These are phyloP conservation scores for Meteorus cinctellus DNA, from an alignment of 2,888 invertebrate genomes.

Conservation along the genomic window DNA sequence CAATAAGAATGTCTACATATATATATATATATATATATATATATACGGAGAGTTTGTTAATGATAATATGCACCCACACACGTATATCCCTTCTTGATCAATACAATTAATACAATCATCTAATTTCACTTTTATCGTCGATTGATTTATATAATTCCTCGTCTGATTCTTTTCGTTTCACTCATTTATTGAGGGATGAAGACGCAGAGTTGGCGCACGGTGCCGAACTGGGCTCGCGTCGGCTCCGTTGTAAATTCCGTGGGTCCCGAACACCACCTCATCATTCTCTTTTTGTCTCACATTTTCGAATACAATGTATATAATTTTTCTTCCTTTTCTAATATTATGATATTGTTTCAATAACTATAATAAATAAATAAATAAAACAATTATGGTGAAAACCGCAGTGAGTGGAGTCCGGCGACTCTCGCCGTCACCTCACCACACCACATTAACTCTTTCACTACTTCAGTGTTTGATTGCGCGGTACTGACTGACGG, in stretches of 20 bases:
- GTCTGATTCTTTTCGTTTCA: not conserved
- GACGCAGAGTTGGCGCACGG: slow-evolving; percentile 8
- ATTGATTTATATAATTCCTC: not conserved
- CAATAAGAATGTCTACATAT: too few species aligned
- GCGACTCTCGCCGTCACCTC: slow-evolving; percentile 14
- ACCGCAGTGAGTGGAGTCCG: slow-evolving; percentile 6
- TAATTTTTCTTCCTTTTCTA: not conserved
- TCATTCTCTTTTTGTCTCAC: slow-evolving; percentile 19
- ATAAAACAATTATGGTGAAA: not conserved
- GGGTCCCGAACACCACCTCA: slow-evolving; percentile 9
- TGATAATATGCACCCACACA: not conserved
- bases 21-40: too few species aligned
- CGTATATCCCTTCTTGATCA: not conserved
- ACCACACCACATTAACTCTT: not conserved
- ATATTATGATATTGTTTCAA: not conserved
- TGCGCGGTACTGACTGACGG: not conserved
- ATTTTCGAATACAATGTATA: slow-evolving; percentile 18
- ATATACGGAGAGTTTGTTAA: too few species aligned
- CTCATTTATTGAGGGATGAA: not conserved
- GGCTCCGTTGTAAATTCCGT: slow-evolving; percentile 19
- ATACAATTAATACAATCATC: too few species aligned
- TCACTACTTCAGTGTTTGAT: not conserved
- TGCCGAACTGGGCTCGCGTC: slow-evolving; percentile 25
- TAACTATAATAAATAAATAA: not conserved
- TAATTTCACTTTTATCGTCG: too few species aligned